Evolutionary conservation across 1,140 invertebrate genomes (phyloP).

Genomic region (Laodelphax striatellus): DNA sequence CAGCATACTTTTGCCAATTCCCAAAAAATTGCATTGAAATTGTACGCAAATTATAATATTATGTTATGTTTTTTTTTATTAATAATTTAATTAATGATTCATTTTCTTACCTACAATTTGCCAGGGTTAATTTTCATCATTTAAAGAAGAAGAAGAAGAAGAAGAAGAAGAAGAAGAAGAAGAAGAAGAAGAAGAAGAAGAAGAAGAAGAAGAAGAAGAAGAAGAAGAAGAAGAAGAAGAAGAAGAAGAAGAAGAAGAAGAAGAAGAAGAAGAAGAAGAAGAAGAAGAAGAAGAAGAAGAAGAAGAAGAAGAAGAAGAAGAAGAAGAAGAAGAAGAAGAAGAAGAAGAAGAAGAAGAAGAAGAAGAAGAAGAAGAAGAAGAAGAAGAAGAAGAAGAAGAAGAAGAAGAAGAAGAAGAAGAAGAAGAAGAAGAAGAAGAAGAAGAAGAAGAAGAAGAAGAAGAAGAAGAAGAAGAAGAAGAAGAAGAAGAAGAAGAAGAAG

Average conservation of each 20-base stretch:
- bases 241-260: constrained; percentile 1
- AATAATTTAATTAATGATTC: too few species aligned
- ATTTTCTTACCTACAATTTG: too few species aligned
- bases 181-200: too few species aligned
- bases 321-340: constrained; percentile 2
- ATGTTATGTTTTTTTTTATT: too few species aligned
- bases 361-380: constrained; percentile 1
- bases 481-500: constrained; percentile 1
- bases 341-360: constrained; percentile 1
- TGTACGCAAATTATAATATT: too few species aligned
- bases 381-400: constrained; percentile 2
- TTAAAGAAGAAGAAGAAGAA: too few species aligned
- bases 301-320: constrained; percentile 1
- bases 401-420: constrained; percentile 1
- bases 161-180: too few species aligned
- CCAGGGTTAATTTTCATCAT: too few species aligned
- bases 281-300: constrained; percentile 1
- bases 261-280: constrained; percentile 2
- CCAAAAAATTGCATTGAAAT: too few species aligned
- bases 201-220: constrained; percentile 7
- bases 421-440: constrained; percentile 1
- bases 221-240: constrained; percentile 2
- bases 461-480: constrained; percentile 1
- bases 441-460: constrained; percentile 2
- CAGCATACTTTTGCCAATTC: too few species aligned